These are phyloP conservation scores for Drosophila hydei DNA, from an alignment of 1,140 invertebrate species.

Conservation along the genomic window DNA sequence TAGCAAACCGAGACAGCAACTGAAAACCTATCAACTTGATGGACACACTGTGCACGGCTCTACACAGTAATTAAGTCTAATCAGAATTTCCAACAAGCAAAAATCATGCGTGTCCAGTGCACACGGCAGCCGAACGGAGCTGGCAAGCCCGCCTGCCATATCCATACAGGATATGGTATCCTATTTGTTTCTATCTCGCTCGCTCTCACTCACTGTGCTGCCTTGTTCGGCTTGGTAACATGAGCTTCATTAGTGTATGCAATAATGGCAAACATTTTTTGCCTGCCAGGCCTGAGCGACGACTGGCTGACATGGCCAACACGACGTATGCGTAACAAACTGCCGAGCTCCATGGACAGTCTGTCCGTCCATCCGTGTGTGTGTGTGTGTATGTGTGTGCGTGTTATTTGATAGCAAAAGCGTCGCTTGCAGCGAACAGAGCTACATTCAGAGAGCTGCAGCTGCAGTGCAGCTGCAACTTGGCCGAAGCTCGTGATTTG, in stretches of 20 bases:
- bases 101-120: constrained; percentile 74
- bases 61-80: constrained; percentile 82
- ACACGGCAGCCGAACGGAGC: constrained; percentile 23
- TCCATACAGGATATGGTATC: constrained; percentile 29
- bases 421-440: constrained; percentile 37
- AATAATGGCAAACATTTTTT: constrained; percentile 82
- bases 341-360: constrained; percentile 18
- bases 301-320: constrained; percentile 51
- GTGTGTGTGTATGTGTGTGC: constrained; percentile 1
- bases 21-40: constrained; percentile 76
- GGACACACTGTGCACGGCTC: constrained; percentile 54
- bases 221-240: constrained; percentile 55
- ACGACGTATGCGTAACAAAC: constrained; percentile 64
- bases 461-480: constrained; percentile 32
- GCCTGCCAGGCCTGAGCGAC: constrained; percentile 67
- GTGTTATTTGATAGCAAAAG: constrained; percentile 76
- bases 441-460: constrained; percentile 49
- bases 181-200: not conserved
- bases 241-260: constrained; percentile 83
- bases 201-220: constrained; percentile 4
- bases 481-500: constrained; percentile 65
- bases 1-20: constrained; percentile 28
- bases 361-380: constrained; percentile 15
- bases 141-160: not conserved
- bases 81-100: constrained; percentile 81